Percentiles rank a stretch among this genome's conserved stretches.
Conservation (phyloP, 2,888 invertebrate species). For the Steinernema hermaphroditum region DNA sequence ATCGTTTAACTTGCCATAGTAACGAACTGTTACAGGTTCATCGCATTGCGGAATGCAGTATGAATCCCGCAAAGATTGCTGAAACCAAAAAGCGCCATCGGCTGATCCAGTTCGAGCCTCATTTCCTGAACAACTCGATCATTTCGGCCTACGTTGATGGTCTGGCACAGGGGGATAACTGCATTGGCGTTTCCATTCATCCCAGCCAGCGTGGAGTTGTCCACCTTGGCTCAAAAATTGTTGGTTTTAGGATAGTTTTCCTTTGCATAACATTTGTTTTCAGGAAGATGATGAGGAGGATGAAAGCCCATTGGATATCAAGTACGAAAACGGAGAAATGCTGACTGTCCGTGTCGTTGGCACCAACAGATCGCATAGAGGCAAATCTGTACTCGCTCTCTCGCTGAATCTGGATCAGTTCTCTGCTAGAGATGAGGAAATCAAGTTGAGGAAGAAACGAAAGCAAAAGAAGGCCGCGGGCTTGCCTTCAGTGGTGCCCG, state of each 20-base stretch:
- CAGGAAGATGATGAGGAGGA: slow-evolving; percentile 36
- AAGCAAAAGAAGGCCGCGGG: not conserved
- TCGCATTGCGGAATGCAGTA: slow-evolving; percentile 46
- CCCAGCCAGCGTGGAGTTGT: slow-evolving; percentile 15
- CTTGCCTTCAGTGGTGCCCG: not conserved
- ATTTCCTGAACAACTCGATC: slow-evolving; percentile 19
- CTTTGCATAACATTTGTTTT: too few relatives aligned
- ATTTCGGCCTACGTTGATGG: slow-evolving; percentile 15
- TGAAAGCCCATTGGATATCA: not conserved
- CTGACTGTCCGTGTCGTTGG: slow-evolving; percentile 35
- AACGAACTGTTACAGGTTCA: not conserved
- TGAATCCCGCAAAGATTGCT: slow-evolving; percentile 36
- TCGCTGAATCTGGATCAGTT: slow-evolving; percentile 22
- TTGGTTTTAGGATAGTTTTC: not conserved
- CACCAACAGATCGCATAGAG: slow-evolving; percentile 36
- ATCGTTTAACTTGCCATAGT: not conserved
- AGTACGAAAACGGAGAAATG: slow-evolving; percentile 37
- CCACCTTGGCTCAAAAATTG: slow-evolving; percentile 2
- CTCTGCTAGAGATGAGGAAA: slow-evolving; percentile 10
- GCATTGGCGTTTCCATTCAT: slow-evolving; percentile 7
- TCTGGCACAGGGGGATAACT: not conserved
- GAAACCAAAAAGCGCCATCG: slow-evolving; percentile 39
- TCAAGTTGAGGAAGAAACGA: slow-evolving; percentile 10
- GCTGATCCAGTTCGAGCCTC: slow-evolving; percentile 34
- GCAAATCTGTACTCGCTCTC: slow-evolving; percentile 22